A percentile compares a stretch with the other conserved stretches of the same genome.
Conservation (phyloP, 1,140 invertebrate species). For the Meteorus sp. region DNA sequence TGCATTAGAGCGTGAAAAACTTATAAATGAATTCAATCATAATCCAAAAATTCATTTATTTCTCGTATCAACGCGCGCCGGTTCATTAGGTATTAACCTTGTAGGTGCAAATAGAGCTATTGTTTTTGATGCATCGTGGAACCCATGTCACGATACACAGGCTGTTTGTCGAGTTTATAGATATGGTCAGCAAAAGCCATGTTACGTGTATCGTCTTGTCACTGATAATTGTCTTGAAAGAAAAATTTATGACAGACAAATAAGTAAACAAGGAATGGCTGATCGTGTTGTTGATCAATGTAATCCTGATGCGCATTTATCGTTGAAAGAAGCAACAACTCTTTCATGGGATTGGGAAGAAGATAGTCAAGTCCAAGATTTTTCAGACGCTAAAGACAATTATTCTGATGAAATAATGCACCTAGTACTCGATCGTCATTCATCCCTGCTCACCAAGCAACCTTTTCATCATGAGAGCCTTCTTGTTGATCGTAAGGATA, state of each 20-base stretch:
- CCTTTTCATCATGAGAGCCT: conserved; percentile 98
- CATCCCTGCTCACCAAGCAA: conserved; percentile 77
- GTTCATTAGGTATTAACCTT: conserved; percentile 96
- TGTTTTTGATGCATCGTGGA: conserved; percentile 98
- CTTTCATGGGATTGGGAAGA: conserved; percentile 91
- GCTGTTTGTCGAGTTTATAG: conserved; percentile 96
- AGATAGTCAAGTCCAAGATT: conserved; percentile 74
- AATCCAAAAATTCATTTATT: conserved; percentile 89
- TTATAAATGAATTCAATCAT: conserved; percentile 97
- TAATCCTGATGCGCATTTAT: conserved; percentile 94
- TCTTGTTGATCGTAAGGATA: conserved; percentile 92
- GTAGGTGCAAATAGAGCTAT: conserved; percentile 96
- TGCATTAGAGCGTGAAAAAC: conserved; percentile 89
- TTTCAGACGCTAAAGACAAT: conserved; percentile 69
- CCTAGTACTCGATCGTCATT: conserved; percentile 69
- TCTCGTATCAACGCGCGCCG: conserved; percentile 95
- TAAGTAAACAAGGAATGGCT: conserved; percentile 96
- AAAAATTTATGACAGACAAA: conserved; percentile 97
- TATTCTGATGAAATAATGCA: conserved; percentile 83
- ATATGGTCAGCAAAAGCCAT: conserved; percentile 93
- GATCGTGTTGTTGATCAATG: conserved; percentile 97
- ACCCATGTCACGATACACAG: conserved; percentile 99
- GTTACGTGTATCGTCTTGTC: conserved; percentile 94
- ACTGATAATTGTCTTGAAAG: conserved; percentile 97
- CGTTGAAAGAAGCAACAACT: conserved; percentile 92